Conservation (phyloP, 2,888 invertebrate genomes). For the Leucophenga montana region DNA sequence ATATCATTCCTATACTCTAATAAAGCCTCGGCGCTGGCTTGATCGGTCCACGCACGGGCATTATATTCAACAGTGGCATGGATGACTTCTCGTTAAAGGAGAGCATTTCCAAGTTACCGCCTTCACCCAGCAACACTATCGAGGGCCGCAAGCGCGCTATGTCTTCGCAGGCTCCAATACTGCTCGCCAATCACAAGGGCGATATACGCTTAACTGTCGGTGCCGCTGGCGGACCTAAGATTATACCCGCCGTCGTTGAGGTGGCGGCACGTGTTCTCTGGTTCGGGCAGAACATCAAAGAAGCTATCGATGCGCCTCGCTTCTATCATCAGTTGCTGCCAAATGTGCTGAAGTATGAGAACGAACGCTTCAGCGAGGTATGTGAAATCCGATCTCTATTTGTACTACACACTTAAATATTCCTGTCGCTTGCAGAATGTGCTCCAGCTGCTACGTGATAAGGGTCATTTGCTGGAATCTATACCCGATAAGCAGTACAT, state of each 20-base stretch:
- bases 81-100: slow-evolving; percentile 92
- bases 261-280: slow-evolving; percentile 79
- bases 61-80: slow-evolving; percentile 95
- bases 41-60: slow-evolving; percentile 86
- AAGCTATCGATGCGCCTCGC: slow-evolving; percentile 82
- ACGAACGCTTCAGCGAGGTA: slow-evolving; percentile 73
- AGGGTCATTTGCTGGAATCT: slow-evolving; percentile 80
- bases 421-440: slow-evolving; percentile 74
- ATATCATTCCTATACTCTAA: not conserved
- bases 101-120: slow-evolving; percentile 82
- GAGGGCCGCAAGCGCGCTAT: slow-evolving; percentile 87
- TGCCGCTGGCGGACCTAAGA: slow-evolving; percentile 91
- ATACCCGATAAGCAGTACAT: slow-evolving; percentile 72
- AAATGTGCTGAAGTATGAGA: slow-evolving; percentile 81
- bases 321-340: slow-evolving; percentile 91
- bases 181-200: slow-evolving; percentile 80
- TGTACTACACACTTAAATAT: not conserved
- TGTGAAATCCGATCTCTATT: not conserved
- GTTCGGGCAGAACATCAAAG: slow-evolving; percentile 79
- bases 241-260: slow-evolving; percentile 84
- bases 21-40: slow-evolving; percentile 87
- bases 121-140: slow-evolving; percentile 87
- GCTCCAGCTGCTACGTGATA: slow-evolving; percentile 77
- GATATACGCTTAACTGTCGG: slow-evolving; percentile 82
- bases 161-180: slow-evolving; percentile 92